A percentile compares a stretch with the other conserved stretches of the same genome.
Conservation (phyloP, 37 sponge, comb jelly and placozoan species). For the Tethya wilhelma region DNA sequence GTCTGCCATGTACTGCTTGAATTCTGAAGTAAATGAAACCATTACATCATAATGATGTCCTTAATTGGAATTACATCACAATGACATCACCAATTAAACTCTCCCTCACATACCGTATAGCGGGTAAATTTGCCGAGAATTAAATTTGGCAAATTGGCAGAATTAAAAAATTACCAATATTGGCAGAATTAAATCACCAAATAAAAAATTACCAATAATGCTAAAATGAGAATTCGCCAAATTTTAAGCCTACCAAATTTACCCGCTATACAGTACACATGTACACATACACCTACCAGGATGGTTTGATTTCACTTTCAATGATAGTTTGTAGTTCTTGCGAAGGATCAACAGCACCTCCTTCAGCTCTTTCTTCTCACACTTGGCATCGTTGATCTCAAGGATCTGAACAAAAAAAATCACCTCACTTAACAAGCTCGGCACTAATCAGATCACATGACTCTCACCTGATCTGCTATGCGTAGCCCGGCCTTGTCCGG, state of each 20-base stretch:
- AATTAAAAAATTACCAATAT: no score
- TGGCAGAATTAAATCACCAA: no score
- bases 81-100: no score
- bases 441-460: neutral
- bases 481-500: slow-evolving; percentile 53
- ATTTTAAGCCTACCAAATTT: no score
- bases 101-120: no score
- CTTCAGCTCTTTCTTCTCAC: slow-evolving; percentile 52
- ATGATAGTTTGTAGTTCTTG: slow-evolving; percentile 61
- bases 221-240: no score
- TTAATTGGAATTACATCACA: slow-evolving; percentile 3
- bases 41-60: no score
- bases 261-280: neutral
- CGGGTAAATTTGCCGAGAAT: no score
- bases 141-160: no score
- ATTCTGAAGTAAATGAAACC: no score
- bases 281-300: slow-evolving; percentile 28
- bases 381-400: slow-evolving; percentile 56
- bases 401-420: slow-evolving; percentile 38
- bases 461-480: slow-evolving; percentile 76
- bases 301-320: slow-evolving; percentile 48
- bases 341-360: slow-evolving; percentile 50
- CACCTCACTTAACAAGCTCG: neutral
- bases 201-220: no score
- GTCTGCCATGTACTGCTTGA: slow-evolving; percentile 48